Conservation (phyloP, 2,113 vertebrate species). For the Entelurus aequoreus region DNA sequence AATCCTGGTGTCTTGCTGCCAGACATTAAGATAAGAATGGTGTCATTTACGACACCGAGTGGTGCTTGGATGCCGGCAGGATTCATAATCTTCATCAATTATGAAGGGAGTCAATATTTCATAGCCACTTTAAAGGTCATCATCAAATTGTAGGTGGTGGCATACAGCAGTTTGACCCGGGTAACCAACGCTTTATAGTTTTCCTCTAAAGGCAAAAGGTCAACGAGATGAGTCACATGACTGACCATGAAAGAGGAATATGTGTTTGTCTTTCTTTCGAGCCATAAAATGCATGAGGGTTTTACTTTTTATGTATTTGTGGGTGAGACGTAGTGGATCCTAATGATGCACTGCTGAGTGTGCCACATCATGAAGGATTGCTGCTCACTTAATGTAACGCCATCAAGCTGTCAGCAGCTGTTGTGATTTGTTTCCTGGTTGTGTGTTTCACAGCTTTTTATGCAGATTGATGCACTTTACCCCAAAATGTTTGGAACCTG, state of each 20-base stretch:
- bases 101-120: not conserved
- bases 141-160: no score
- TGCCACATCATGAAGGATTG: not conserved
- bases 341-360: slow-evolving; percentile 2
- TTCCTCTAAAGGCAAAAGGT: no score
- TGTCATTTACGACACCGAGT: not conserved
- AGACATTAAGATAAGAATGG: not conserved
- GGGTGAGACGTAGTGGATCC: slow-evolving; percentile 5
- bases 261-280: slow-evolving; percentile 23
- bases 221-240: slow-evolving; percentile 23
- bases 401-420: not conserved
- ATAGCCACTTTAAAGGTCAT: no score
- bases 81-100: slow-evolving; percentile 3
- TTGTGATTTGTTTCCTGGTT: slow-evolving; percentile 5
- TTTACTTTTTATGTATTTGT: slow-evolving; percentile 7
- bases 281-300: slow-evolving; percentile 18
- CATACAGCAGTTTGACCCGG: slow-evolving; percentile 23
- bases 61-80: not conserved
- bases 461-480: slow-evolving; percentile 92
- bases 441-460: slow-evolving; percentile 81
- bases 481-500: slow-evolving; percentile 88
- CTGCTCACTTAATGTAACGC: not conserved
- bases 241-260: slow-evolving; percentile 32
- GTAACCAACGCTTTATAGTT: slow-evolving; percentile 23
- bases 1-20: not conserved